Base-by-base conservation (phyloP, 2,113 vertebrate genomes). In the Psilopogon haemacephalus region DNA sequence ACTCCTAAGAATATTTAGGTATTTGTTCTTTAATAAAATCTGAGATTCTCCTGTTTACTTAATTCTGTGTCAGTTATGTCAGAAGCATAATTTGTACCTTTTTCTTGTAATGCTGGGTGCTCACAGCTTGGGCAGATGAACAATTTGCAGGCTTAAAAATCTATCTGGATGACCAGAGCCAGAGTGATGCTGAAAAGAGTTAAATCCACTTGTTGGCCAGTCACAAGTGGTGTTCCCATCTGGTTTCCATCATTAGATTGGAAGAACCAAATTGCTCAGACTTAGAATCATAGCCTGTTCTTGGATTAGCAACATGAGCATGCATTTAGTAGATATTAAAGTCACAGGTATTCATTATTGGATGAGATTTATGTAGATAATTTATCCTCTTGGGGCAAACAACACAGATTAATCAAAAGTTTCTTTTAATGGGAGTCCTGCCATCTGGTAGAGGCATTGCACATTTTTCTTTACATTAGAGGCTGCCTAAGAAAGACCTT, bases 261-360 rank as follows among this genome's bases (percentile, higher is more conserved):
- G 13, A 71, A 13, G 27, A 86, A 68, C 1, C 6, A 67, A 59
- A 35, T 59, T 68, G 1, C 16, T 40, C 9, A 76, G 5, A 12
- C 83, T 92, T 18, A 55, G 42, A 71, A 84, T 44, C 9, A 38
- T 26, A 19, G 19, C 15, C 5, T 81, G 5, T 59, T 46, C 11
- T 74, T 84, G 11, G 24, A 55, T 63, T 78, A 42, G n/a, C 23
- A 6, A 27, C 21, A 59, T 0, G 2, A 5, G 8, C 1, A 1
- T 52, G 26, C 73, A 5, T 8, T 64, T 55, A 59, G 20, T 19
- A 72, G 11, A 37, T 26, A 37, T 5, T 52, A 63, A 82, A 64
- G 68, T 65, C 38, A 21, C 7, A 44, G 8, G 10, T 78, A 24
- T 63, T 89, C 2, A 6, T 68, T 81, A 23, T 5, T 67, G 23